Evolutionary conservation across 2,888 invertebrate species (phyloP).

Genomic region (Rhynchonema sp.): DNA sequence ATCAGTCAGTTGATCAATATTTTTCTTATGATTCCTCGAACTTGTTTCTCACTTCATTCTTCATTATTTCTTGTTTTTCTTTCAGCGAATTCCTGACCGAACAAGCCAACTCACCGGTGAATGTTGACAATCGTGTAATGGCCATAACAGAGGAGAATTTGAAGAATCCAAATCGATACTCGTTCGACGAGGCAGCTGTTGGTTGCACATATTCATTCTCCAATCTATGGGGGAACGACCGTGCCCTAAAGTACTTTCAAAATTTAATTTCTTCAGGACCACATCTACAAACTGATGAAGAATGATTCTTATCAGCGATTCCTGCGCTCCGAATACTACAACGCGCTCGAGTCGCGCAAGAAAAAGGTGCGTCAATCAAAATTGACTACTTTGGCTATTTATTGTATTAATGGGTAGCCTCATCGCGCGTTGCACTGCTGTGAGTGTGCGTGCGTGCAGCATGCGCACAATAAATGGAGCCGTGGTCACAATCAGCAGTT

Average conservation of each 20-base stretch:
- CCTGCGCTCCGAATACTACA: conserved; percentile 91
- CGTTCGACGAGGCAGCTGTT: conserved; percentile 91
- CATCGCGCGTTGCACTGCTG: no score
- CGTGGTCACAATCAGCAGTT: no score
- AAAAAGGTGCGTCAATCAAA: conserved; percentile 29
- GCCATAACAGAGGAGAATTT: conserved; percentile 62
- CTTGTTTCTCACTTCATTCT: no score
- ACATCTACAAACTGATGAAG: conserved; percentile 97
- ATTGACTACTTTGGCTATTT: no score
- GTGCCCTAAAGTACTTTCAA: background rate
- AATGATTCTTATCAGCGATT: conserved; percentile 95
- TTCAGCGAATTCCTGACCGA: conserved; percentile 63
- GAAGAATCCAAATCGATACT: conserved; percentile 66
- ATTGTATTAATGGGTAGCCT: no score
- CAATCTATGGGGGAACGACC: background rate
- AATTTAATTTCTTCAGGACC: conserved; percentile 46
- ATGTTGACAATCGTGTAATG: conserved; percentile 61
- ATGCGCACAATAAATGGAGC: no score
- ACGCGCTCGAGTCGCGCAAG: conserved; percentile 87
- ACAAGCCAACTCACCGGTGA: conserved; percentile 86
- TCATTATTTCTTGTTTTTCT: no score
- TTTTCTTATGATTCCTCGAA: no score
- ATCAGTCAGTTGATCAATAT: conserved; percentile 37
- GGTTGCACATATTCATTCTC: conserved; percentile 15
- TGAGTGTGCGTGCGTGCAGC: no score